Percentiles rank a stretch among this genome's conserved stretches.
Evolutionary conservation across 35 echinoderm and acorn worm species (phyloP).

Genomic region (Stichopus chloronotus): DNA sequence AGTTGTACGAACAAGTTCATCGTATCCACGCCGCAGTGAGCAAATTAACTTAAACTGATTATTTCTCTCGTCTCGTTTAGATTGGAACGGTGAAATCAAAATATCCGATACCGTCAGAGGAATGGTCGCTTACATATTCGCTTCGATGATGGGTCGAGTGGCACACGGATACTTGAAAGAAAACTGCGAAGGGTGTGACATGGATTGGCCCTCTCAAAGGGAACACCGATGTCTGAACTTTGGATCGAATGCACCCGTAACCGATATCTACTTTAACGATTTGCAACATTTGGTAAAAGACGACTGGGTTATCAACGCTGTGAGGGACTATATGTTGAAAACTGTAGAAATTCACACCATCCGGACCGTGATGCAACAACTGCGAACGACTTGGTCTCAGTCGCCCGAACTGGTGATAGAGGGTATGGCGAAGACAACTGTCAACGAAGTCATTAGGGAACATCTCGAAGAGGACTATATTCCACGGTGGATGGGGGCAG

Average conservation of each 20-base stretch:
- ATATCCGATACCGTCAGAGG: not conserved
- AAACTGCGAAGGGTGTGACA: not conserved
- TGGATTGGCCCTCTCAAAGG: constrained; percentile 7
- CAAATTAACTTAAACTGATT: constrained; percentile 8
- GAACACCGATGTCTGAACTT: constrained; percentile 42
- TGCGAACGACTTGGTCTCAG: too few relatives aligned
- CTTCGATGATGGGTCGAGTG: not conserved
- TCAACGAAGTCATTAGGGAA: not conserved
- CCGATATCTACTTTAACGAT: constrained; percentile 27
- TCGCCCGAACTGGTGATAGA: not conserved
- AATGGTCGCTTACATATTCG: not conserved
- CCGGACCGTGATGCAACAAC: not conserved
- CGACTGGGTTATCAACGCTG: not conserved
- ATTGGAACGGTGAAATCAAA: not conserved
- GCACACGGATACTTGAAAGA: not conserved
- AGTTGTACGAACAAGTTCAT: constrained; percentile 25
- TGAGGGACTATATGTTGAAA: not conserved
- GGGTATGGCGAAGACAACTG: not conserved
- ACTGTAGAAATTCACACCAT: not conserved
- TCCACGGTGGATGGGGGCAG: too few relatives aligned
- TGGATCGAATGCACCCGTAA: not conserved
- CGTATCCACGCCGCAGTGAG: constrained; percentile 10
- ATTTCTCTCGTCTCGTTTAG: not conserved
- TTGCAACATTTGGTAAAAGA: constrained; percentile 9
- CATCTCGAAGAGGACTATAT: not conserved